These are phyloP conservation scores for Iselma pallidipennis DNA, from an alignment of 2,888 invertebrate species.

Conservation along the genomic window DNA sequence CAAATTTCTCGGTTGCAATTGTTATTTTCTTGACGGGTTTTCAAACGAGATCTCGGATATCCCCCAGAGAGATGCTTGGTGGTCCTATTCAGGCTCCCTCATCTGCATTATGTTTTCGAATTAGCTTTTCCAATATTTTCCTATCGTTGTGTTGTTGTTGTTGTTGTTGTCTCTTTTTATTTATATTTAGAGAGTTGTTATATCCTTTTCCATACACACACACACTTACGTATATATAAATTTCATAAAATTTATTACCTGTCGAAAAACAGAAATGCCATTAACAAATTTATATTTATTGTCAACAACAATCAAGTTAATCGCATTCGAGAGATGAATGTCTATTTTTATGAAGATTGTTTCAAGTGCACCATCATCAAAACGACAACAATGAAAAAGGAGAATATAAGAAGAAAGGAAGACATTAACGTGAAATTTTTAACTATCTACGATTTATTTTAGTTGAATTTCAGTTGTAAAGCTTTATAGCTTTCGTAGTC, in stretches of 20 bases:
- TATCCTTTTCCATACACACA: neutral
- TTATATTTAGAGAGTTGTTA: neutral
- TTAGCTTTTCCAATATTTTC: slow-evolving; percentile 1
- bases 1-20: neutral
- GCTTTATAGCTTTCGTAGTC: slow-evolving; percentile 6
- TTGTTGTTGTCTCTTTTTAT: neutral
- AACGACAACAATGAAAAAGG: neutral
- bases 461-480: slow-evolving; percentile 4
- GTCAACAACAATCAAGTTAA: neutral
- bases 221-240: too few species aligned
- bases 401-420: neutral
- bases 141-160: too few species aligned
- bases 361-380: neutral
- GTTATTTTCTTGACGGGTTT: neutral
- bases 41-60: neutral
- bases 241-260: neutral
- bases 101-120: slow-evolving; percentile 1
- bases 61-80: neutral
- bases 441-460: slow-evolving; percentile 10
- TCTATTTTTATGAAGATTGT: neutral
- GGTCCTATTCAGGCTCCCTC: slow-evolving; percentile 1
- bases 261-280: neutral
- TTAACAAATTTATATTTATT: neutral
- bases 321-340: neutral
- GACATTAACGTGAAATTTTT: slow-evolving; percentile 12